Evolutionary conservation across 1,140 invertebrate species (phyloP).

Genomic region (Spodoptera litura): DNA sequence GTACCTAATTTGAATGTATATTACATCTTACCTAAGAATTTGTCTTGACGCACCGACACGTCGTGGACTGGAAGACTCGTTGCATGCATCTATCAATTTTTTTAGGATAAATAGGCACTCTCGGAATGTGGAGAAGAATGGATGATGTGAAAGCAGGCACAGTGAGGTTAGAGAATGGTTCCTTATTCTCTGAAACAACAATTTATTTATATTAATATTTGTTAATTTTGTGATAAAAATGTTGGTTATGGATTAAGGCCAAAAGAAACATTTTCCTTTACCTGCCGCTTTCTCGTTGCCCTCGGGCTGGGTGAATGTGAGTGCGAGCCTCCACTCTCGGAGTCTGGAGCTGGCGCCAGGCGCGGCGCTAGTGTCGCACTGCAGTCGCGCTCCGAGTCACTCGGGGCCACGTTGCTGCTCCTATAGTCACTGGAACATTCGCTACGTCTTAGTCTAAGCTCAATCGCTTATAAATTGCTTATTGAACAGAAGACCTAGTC

Average conservation of each 20-base stretch:
- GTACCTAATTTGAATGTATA: too few species aligned
- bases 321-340: conserved; percentile 94
- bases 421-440: conserved; percentile 94
- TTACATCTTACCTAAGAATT: conserved; percentile 89
- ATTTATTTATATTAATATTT: not conserved
- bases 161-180: conserved; percentile 98
- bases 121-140: conserved; percentile 98
- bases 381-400: conserved; percentile 94
- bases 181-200: conserved; percentile 89
- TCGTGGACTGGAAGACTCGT: conserved; percentile 95
- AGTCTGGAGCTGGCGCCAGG: conserved; percentile 89
- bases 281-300: conserved; percentile 92
- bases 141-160: conserved; percentile 99
- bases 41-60: conserved; percentile 95
- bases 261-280: conserved; percentile 57
- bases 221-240: not conserved
- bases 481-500: not conserved
- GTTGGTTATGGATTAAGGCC: not conserved
- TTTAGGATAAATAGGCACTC: conserved; percentile 98
- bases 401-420: conserved; percentile 94
- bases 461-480: not conserved
- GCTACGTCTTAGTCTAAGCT: conserved; percentile 61
- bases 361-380: conserved; percentile 88
- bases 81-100: conserved; percentile 98
- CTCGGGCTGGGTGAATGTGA: conserved; percentile 94